Percentiles rank a stretch among this genome's conserved stretches.
These are phyloP conservation scores for Andrena flavipes DNA, from an alignment of 2,888 invertebrate genomes.

Conservation along the genomic window DNA sequence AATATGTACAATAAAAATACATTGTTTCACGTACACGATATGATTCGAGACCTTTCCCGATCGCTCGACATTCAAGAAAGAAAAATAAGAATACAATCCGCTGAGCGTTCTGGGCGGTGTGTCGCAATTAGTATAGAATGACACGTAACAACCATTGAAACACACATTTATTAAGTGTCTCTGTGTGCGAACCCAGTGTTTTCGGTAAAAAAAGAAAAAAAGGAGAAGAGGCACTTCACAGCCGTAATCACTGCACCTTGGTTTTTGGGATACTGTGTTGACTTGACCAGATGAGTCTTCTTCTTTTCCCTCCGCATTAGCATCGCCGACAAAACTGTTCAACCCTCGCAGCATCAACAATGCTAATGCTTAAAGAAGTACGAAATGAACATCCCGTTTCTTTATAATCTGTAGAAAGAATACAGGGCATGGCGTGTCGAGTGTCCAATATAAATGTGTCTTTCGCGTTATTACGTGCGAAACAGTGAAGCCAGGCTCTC, in stretches of 20 bases:
- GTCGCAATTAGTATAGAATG: background rate
- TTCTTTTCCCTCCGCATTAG: too few species aligned
- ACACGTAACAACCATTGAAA: background rate
- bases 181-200: background rate
- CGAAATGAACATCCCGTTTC: background rate
- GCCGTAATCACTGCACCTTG: background rate
- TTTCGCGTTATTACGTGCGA: background rate
- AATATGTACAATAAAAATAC: constrained; percentile 74
- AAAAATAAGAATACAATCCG: background rate
- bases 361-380: background rate
- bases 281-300: background rate
- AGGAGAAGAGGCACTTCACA: background rate
- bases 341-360: background rate
- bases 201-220: background rate
- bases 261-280: background rate
- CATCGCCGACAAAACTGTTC: too few species aligned
- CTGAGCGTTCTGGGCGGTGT: background rate
- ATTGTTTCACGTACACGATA: constrained; percentile 55
- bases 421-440: background rate
- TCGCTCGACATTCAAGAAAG: background rate
- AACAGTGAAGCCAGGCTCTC: constrained; percentile 4
- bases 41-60: constrained; percentile 29
- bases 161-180: background rate
- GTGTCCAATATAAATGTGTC: background rate
- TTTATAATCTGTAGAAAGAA: background rate